Conservation (phyloP, 2,888 invertebrate genomes). For the Chalcis sispes region DNA sequence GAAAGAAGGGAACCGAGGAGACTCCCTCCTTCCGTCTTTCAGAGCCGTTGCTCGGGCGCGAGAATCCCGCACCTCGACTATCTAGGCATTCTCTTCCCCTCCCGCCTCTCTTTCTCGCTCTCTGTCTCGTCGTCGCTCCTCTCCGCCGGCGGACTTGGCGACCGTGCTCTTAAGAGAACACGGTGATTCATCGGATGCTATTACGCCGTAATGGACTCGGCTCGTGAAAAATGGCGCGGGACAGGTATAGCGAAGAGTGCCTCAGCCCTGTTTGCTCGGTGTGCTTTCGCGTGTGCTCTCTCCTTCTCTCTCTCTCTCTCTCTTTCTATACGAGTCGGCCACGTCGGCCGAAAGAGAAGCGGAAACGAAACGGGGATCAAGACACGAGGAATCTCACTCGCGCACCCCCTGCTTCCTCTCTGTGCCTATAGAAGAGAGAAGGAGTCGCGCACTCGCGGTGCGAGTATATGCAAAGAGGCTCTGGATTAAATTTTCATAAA, state of each 20-base stretch:
- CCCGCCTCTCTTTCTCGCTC: neutral
- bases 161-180: constrained; percentile 64
- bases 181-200: constrained; percentile 69
- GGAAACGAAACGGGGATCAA: too few relatives aligned
- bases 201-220: constrained; percentile 68
- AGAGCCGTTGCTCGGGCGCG: too few relatives aligned
- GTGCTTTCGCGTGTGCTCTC: neutral
- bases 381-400: too few relatives aligned
- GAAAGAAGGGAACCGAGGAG: too few relatives aligned
- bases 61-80: constrained; percentile 27
- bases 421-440: too few relatives aligned
- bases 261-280: neutral
- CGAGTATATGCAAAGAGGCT: too few relatives aligned
- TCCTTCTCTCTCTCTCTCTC: neutral
- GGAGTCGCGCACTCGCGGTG: too few relatives aligned
- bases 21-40: constrained; percentile 35
- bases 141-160: constrained; percentile 60
- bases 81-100: neutral
- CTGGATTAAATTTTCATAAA: constrained; percentile 62
- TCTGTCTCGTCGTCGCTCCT: constrained; percentile 50
- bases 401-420: too few relatives aligned
- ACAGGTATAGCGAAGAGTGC: constrained; percentile 61
- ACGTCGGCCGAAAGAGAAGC: too few relatives aligned
- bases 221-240: constrained; percentile 64
- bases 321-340: neutral